These are phyloP conservation scores for Amblyornis subalaris DNA, from an alignment of 2,113 vertebrate species.

Conservation along the genomic window DNA sequence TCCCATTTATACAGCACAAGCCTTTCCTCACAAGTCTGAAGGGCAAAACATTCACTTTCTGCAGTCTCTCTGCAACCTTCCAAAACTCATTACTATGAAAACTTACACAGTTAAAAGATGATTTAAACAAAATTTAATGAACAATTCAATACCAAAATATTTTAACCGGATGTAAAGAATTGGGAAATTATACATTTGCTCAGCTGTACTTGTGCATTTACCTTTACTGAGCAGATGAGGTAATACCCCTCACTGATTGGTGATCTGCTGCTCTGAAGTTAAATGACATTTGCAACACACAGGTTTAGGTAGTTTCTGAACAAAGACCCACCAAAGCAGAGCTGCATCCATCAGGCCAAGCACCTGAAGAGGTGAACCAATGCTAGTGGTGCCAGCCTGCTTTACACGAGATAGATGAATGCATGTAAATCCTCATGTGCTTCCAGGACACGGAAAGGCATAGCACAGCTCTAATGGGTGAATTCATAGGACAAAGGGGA, in stretches of 20 bases:
- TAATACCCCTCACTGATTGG: background rate
- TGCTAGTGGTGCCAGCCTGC: background rate
- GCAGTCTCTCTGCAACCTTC: background rate
- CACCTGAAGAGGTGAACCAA: background rate
- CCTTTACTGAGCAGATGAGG: background rate
- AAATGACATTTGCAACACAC: background rate
- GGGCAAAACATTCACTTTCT: background rate
- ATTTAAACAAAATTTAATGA: background rate
- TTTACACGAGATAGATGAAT: accelerated
- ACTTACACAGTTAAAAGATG: background rate
- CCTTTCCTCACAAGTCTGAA: background rate
- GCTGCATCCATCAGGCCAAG: background rate
- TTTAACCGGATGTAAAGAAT: background rate
- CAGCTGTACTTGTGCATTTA: background rate
- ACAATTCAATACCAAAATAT: background rate
- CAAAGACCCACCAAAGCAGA: background rate
- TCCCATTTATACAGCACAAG: background rate
- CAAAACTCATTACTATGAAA: background rate
- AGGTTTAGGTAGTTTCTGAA: background rate
- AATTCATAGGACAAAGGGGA: background rate
- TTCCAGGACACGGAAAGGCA: background rate
- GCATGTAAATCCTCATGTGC: background rate
- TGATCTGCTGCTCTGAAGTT: background rate
- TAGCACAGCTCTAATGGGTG: background rate
- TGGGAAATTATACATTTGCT: background rate